Percentiles rank a stretch among this genome's conserved stretches.
phyloP scores from a whole-genome alignment of 2,797 vertebrate species.

The Psittacula derbiana region DNA sequence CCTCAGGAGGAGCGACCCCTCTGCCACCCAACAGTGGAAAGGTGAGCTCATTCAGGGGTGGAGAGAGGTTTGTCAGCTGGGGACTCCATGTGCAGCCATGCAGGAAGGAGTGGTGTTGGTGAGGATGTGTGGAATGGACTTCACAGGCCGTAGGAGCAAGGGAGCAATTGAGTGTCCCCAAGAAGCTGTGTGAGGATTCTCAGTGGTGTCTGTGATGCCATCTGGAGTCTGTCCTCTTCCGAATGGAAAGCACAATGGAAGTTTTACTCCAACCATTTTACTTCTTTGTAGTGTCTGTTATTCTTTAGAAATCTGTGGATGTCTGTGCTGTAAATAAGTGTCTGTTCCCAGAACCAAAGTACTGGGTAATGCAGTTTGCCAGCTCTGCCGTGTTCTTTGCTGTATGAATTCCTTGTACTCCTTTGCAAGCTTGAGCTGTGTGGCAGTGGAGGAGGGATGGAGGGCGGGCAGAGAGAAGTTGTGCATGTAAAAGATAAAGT shows the following conservation, averaged over 20 bases:
- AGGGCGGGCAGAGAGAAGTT: not conserved
- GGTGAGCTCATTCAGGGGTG: slow-evolving; percentile 71
- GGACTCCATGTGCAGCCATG: rapidly evolving
- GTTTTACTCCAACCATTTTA: not conserved
- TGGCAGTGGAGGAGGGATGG: not conserved
- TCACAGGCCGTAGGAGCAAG: not conserved
- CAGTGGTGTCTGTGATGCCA: not conserved
- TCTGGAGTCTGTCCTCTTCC: not conserved
- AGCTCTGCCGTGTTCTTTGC: not conserved
- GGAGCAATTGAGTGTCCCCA: not conserved
- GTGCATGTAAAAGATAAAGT: rapidly evolving
- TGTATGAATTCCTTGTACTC: not conserved
- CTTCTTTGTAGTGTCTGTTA: not conserved
- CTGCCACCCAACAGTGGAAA: slow-evolving; percentile 94
- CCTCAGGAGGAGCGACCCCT: slow-evolving; percentile 96
- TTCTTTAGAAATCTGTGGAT: not conserved
- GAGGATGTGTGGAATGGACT: not conserved
- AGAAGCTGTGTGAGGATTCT: not conserved
- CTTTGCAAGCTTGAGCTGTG: not conserved
- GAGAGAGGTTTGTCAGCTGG: not conserved
- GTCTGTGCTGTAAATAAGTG: not conserved
- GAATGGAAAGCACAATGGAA: not conserved
- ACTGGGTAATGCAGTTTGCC: not conserved
- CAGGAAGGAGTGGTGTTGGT: not conserved
- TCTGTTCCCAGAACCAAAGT: not conserved